phyloP scores from a whole-genome alignment of 1,140 invertebrate species.

The Listronotus oregonensis region DNA sequence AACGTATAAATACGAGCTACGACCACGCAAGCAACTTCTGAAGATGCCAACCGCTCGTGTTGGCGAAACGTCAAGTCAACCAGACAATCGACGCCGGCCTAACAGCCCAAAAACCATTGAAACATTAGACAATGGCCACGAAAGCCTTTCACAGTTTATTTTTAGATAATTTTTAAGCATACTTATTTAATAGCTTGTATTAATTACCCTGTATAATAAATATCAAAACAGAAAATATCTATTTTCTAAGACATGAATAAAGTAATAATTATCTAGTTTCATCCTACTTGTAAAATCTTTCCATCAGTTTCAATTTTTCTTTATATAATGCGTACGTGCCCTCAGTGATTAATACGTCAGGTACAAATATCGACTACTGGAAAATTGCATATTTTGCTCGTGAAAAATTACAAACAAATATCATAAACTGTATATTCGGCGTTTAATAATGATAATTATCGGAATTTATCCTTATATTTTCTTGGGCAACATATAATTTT shows the following conservation, averaged over 20 bases:
- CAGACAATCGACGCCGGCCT: no score
- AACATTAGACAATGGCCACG: no score
- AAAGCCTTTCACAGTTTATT: no score
- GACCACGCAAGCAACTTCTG: no score
- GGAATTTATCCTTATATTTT: constrained; percentile 55
- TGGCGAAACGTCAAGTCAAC: no score
- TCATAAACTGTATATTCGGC: constrained; percentile 53
- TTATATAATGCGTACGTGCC: constrained; percentile 14
- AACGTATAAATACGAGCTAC: no score
- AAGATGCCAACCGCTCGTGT: no score
- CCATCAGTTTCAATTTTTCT: constrained; percentile 2
- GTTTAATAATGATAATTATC: constrained; percentile 56
- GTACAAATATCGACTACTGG: constrained; percentile 49
- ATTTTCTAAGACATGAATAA: not conserved
- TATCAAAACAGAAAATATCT: no score
- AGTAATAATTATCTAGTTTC: not conserved
- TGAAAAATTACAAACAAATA: constrained; percentile 56
- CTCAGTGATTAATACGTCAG: constrained; percentile 51
- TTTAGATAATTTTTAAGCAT: no score
- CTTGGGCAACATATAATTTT: constrained; percentile 53
- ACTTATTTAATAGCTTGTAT: no score
- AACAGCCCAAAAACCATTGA: no score
- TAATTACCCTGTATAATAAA: no score
- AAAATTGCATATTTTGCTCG: constrained; percentile 54
- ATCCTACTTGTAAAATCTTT: not conserved